Percentiles rank a stretch among this genome's conserved stretches.
phyloP scores from a whole-genome alignment of 2,797 vertebrate genomes.

The Spatula versicolor region DNA sequence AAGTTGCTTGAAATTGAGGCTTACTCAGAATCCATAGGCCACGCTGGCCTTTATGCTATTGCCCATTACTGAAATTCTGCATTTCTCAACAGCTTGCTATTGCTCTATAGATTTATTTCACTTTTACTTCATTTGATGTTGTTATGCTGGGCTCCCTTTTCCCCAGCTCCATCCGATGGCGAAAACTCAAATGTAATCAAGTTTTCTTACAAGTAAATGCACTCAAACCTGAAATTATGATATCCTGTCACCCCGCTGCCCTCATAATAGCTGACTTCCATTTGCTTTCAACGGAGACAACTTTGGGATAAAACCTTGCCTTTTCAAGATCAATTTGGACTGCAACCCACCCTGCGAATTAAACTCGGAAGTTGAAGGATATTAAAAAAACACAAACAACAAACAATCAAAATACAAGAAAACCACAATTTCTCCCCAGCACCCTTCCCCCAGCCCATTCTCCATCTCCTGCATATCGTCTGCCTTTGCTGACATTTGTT shows the following conservation, averaged over 20 bases:
- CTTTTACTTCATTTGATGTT: not conserved
- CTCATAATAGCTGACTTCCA: not conserved
- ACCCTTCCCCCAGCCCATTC: not conserved
- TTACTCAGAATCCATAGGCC: not conserved
- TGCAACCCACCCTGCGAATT: not conserved
- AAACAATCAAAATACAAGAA: not conserved
- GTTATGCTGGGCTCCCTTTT: not conserved
- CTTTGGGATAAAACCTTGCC: constrained; percentile 3
- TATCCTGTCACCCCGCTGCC: not conserved
- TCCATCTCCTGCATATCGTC: not conserved
- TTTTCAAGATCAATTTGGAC: constrained; percentile 29
- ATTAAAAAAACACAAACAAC: not conserved
- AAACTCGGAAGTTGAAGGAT: not conserved
- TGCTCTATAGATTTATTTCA: constrained; percentile 5
- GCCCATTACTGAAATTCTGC: not conserved
- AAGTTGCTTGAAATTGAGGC: constrained; percentile 5
- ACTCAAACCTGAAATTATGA: not conserved
- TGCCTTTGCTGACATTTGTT: constrained; percentile 29
- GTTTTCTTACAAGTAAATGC: not conserved
- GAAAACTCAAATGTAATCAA: not conserved
- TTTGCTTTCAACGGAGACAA: constrained; percentile 7
- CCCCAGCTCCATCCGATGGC: not conserved
- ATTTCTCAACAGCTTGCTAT: not conserved
- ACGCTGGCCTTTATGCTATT: not conserved
- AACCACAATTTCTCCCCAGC: fast-evolving